phyloP scores from a whole-genome alignment of 92 coral and sea anemone genomes.

The Heteractis magnifica region DNA sequence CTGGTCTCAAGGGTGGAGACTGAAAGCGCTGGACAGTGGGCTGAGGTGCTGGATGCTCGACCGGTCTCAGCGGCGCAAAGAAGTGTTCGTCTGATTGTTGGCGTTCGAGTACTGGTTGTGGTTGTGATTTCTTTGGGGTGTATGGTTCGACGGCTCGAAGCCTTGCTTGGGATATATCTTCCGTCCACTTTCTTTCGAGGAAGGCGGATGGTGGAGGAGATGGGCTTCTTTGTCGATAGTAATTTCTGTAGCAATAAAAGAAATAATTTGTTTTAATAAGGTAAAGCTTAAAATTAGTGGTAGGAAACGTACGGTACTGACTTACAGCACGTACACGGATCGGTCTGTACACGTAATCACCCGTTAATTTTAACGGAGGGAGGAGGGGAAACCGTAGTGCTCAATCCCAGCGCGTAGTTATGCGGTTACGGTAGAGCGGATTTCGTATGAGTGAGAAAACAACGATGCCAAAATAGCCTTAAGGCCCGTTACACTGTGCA shows the following conservation, averaged over 20 bases:
- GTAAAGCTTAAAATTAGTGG: background rate
- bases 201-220: constrained; percentile 21
- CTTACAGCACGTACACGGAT: no score
- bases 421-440: no score
- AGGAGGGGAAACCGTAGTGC: no score
- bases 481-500: no score
- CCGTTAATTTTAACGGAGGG: no score
- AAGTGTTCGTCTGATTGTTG: background rate
- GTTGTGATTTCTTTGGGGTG: background rate
- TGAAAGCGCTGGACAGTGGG: background rate
- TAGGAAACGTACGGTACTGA: background rate
- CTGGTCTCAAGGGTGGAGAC: constrained; percentile 1
- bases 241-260: background rate
- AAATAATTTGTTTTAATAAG: background rate
- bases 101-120: constrained; percentile 2
- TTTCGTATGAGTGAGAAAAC: no score
- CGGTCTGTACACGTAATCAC: no score
- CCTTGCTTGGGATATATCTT: constrained; percentile 25
- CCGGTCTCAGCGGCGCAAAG: background rate
- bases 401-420: no score
- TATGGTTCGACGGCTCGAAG: constrained; percentile 22
- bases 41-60: background rate
- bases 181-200: constrained; percentile 15
- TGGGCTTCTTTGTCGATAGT: constrained; percentile 7
- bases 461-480: no score